phyloP scores from a whole-genome alignment of 2,797 vertebrate genomes.

The Pempheris klunzingeri region DNA sequence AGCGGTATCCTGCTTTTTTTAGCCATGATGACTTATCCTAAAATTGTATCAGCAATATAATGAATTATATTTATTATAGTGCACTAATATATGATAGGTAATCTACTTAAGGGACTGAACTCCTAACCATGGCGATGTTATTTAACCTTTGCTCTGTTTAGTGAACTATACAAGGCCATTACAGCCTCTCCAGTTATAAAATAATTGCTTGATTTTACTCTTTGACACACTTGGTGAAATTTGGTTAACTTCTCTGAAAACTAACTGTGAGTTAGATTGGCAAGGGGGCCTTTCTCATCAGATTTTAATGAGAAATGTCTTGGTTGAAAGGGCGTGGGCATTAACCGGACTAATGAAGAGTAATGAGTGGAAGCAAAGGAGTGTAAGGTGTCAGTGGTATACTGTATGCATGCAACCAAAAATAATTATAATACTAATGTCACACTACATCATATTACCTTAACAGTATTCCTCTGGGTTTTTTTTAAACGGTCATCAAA shows the following conservation, averaged over 20 bases:
- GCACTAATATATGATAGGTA: not conserved
- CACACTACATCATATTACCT: not conserved
- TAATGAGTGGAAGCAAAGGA: constrained; percentile 10
- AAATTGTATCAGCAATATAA: too few species aligned
- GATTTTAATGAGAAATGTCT: constrained; percentile 31
- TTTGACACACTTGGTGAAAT: constrained; percentile 13
- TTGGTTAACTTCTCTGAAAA: constrained; percentile 14
- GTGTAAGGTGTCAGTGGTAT: not conserved
- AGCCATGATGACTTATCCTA: not conserved
- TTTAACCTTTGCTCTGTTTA: not conserved
- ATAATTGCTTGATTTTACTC: constrained; percentile 10
- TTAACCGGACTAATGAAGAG: constrained; percentile 37
- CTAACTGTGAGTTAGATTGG: constrained; percentile 3
- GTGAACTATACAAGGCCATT: too few species aligned
- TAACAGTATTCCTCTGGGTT: not conserved
- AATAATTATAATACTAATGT: not conserved
- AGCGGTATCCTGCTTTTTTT: not conserved
- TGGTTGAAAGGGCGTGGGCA: not conserved
- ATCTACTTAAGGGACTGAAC: too few species aligned
- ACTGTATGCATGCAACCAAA: not conserved
- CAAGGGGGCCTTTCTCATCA: constrained; percentile 22
- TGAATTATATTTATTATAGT: not conserved
- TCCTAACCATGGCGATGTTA: too few species aligned
- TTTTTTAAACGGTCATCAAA: constrained; percentile 1
- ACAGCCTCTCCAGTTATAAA: too few species aligned